A percentile compares a stretch with the other conserved stretches of the same genome.
Evolutionary conservation across 2,113 vertebrate genomes (phyloP).

Genomic region (Peromyscus californicus): DNA sequence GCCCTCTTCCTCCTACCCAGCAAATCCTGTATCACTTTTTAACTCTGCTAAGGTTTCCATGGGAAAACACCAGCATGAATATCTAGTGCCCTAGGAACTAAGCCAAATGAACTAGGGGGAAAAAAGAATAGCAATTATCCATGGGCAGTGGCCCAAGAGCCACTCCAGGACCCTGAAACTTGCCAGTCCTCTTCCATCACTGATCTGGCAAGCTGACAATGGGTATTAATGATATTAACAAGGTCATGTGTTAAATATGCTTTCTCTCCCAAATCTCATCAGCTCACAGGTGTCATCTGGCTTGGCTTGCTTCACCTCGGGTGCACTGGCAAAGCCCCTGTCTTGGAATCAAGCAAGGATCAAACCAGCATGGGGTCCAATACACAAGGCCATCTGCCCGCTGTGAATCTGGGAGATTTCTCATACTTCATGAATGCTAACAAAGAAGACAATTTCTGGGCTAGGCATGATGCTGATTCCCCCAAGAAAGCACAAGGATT

Average conservation of each 20-base stretch:
- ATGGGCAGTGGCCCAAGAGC: background rate
- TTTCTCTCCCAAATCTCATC: slow-evolving; percentile 13
- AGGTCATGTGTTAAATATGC: slow-evolving; percentile 7
- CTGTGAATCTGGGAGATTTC: background rate
- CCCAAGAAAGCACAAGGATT: background rate
- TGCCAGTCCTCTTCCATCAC: background rate
- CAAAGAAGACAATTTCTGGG: slow-evolving; percentile 10
- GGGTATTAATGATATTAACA: background rate
- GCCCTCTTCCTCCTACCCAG: background rate
- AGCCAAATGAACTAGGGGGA: slow-evolving; percentile 40
- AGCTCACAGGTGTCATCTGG: slow-evolving; percentile 45
- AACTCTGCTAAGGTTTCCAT: slow-evolving; percentile 48
- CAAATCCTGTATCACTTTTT: background rate
- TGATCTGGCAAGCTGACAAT: background rate
- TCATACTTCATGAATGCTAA: slow-evolving; percentile 20
- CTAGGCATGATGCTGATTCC: background rate
- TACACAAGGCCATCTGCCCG: background rate
- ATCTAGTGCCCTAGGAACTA: slow-evolving; percentile 22
- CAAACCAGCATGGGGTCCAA: background rate
- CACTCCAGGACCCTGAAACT: background rate
- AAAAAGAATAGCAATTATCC: background rate
- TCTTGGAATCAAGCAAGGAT: background rate
- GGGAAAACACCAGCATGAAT: slow-evolving; percentile 35
- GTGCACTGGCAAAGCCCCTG: background rate
- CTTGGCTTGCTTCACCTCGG: background rate